Percentiles rank a stretch among this genome's conserved stretches.
These are phyloP conservation scores for Kryptolebias marmoratus DNA, from an alignment of 2,113 vertebrate species.

Conservation along the genomic window DNA sequence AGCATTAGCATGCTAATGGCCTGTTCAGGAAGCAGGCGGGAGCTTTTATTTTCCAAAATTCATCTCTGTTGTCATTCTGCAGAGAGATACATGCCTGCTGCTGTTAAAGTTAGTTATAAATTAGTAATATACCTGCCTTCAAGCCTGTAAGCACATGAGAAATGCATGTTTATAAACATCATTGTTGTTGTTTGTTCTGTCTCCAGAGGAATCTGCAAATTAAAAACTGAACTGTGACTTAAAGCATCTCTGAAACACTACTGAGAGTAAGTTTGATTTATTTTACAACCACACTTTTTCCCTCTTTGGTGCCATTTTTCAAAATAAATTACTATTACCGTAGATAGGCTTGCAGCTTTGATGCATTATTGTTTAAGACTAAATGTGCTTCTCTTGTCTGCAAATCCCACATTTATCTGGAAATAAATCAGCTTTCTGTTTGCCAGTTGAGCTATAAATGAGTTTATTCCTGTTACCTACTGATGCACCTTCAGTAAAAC, in stretches of 20 bases:
- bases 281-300: neutral
- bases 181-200: neutral
- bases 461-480: too few species aligned
- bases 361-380: neutral
- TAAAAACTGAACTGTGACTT: slow-evolving; percentile 10
- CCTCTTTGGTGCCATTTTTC: too few species aligned
- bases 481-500: too few species aligned
- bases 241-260: neutral
- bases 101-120: neutral
- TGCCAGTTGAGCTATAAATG: too few species aligned
- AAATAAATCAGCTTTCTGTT: too few species aligned
- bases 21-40: slow-evolving; percentile 65
- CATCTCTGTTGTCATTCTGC: slow-evolving; percentile 48
- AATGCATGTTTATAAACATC: neutral
- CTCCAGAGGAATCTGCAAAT: neutral
- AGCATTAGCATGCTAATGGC: slow-evolving; percentile 65
- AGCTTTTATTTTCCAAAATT: slow-evolving; percentile 80
- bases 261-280: slow-evolving; percentile 33
- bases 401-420: too few species aligned
- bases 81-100: neutral
- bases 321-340: neutral
- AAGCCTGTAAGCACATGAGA: neutral
- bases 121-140: neutral
- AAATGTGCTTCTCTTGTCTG: too few species aligned
- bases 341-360: neutral